Evolutionary conservation across 2,113 vertebrate genomes (phyloP), one percentile per base, ranked within the genome.

Genomic region (Apaloderma vittatum): DNA sequence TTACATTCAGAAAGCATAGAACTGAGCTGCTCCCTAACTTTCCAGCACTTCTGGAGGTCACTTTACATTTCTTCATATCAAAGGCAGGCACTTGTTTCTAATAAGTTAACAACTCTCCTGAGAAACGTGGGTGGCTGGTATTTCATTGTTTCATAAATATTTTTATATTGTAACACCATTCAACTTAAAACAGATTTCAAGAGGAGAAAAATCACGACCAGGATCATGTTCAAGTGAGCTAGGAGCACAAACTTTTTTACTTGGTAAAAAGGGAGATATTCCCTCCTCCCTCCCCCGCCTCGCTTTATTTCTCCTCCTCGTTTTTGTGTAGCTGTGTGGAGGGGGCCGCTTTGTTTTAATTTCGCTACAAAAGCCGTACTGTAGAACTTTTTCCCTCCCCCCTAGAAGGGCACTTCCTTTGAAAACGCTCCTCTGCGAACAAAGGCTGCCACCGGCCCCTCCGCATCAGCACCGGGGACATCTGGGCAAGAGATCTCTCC

Each of bases 111-210:
- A 97, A 97, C 92, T 94, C 98, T 98, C 98, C 97, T 75, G 97
- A 98, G 98, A 97, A 98, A 97, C 92, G 95, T 90, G 97, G 94
- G 97, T 98, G 97, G 94, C 97, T 97, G 97, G 86, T 91, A 96
- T 98, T 98, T 97, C 98, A 98, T 97, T 97, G 97, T 98, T 98
- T 98, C 97, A 97, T 96, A 97, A 98, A 98, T 98, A 98, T 97
- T 98, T 98, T 98, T 98, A 98, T 76, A 96, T 80, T 85, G 92
- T 97, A 96, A 98, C 97, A 97, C 96, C 94, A 59, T 90, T 96
- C 96, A 96, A 97, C 93, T 94, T 97, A 80, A 97, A 98, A 92
- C 96, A 97, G 96, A 97, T 94, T 97, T 76, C 72, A 74, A 70
- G 85, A 91, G 59, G 70, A 94, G 61, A 72, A 81, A 95, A 97